Evolutionary conservation across 2,113 vertebrate species (phyloP).

Genomic region (Brachirus orientalis): DNA sequence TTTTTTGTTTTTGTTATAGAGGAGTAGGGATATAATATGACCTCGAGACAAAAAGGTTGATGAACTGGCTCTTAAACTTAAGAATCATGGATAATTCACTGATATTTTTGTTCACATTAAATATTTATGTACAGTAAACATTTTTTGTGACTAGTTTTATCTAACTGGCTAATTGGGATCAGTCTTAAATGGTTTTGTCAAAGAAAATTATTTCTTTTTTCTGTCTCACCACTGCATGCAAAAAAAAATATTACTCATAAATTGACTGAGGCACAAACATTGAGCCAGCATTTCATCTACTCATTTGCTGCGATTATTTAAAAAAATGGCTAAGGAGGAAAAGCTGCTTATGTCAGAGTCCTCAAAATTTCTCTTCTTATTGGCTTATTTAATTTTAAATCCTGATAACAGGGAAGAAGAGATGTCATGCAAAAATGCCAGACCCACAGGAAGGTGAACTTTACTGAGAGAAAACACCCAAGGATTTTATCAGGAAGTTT

Average conservation of each 20-base stretch:
- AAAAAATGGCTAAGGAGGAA: slow-evolving; percentile 46
- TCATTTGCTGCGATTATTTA: slow-evolving; percentile 61
- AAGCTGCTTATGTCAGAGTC: slow-evolving; percentile 69
- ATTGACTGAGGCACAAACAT: no score
- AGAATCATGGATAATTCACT: neutral
- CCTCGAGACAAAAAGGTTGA: neutral
- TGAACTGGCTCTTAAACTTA: neutral
- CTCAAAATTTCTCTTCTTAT: slow-evolving; percentile 56
- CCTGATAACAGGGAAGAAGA: slow-evolving; percentile 40
- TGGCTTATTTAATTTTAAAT: slow-evolving; percentile 58
- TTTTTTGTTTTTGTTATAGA: neutral
- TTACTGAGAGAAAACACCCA: slow-evolving; percentile 56
- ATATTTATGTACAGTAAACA: neutral
- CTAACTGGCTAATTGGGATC: neutral
- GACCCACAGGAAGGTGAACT: slow-evolving; percentile 60
- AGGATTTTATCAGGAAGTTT: slow-evolving; percentile 42
- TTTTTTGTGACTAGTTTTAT: no score
- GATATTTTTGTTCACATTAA: neutral
- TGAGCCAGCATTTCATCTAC: slow-evolving; percentile 55
- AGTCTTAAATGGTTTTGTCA: neutral
- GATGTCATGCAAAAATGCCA: slow-evolving; percentile 27
- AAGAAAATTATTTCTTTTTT: neutral
- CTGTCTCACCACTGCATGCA: slow-evolving; percentile 5
- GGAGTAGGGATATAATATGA: no score
- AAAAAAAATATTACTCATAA: slow-evolving; percentile 53